Evolutionary conservation across 2,888 invertebrate species (phyloP), one percentile per base, ranked within the genome.

Genomic region (Xylota segnis): DNA sequence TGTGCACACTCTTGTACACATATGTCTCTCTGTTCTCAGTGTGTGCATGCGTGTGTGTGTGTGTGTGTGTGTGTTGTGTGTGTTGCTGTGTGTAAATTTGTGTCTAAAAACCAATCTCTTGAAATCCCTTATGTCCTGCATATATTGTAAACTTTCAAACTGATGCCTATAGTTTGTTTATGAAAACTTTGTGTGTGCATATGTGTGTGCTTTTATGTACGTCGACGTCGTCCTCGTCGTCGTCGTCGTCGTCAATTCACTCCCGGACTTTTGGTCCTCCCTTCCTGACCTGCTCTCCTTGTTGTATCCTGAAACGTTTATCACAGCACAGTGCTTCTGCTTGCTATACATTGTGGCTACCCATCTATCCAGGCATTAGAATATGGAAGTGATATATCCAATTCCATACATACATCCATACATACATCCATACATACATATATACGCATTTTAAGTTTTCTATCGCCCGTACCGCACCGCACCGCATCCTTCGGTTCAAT

Each of bases 111-210:
- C 86, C 86, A 86, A 86, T 86, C 82, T 86, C 76, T 82, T 72
- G 76, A 86, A 86, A 86, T 86, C 86, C 86, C 86, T 82, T 86
- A 86, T 86, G 86, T 86, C 86, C 86, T 86, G 86, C 86, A 86
- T 86, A 86, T 86, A 86, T 86, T 86, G 82, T 86, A 86, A 86
- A 86, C 82, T 86, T 86, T 86, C 86, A 82, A 86, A 86, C 86
- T 82, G 72, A 86, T 86, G 86, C 86, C 86, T 86, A 86, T 86
- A 86, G 86, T 86, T 86, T 86, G 86, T 82, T 86, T 86, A 86
- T 82, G 82, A 86, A 86, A 86, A 86, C 76, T 82, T 82, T 82
- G 45, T 82, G 76, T 68, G 40, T n/a, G 29, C 29, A 29, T 16
- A 59, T 58, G 56, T 79, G 65, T 65, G 58, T 65, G 47, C 59